Percentiles rank a stretch among this genome's conserved stretches.
Conservation (phyloP, 1,140 invertebrate species). For the Platorchestia sp. region DNA sequence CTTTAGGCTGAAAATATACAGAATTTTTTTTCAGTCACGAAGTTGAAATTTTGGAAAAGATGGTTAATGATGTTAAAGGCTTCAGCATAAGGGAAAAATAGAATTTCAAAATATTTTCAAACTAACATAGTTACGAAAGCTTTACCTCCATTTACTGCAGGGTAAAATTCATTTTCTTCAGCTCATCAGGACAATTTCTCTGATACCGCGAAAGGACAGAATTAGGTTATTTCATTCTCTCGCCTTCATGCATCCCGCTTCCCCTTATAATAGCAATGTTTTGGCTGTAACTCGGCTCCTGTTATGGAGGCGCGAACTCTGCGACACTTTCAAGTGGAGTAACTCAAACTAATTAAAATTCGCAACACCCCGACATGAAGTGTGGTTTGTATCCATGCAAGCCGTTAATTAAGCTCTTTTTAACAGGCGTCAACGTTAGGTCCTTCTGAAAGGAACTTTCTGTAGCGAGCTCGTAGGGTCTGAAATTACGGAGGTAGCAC, state of each 20-base stretch:
- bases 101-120: background rate
- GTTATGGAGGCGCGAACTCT: background rate
- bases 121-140: background rate
- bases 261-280: background rate
- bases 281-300: background rate
- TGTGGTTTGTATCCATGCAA: slow-evolving; percentile 47
- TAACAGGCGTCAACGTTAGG: background rate
- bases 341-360: slow-evolving; percentile 50
- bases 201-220: background rate
- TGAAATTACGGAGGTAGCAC: background rate
- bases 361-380: background rate
- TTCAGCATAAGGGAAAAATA: too few species aligned
- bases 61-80: too few species aligned
- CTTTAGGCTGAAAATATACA: too few species aligned
- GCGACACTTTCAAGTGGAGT: slow-evolving; percentile 19
- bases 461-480: background rate
- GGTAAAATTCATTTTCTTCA: background rate
- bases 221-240: background rate
- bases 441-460: background rate
- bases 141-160: background rate
- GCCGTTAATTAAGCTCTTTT: slow-evolving; percentile 28
- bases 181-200: background rate
- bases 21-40: too few species aligned
- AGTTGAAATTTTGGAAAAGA: too few species aligned
- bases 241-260: background rate